Evolutionary conservation across 2,797 vertebrate species (phyloP), one percentile per base, ranked within the genome.

Genomic region (Acanthurus leucopareius): DNA sequence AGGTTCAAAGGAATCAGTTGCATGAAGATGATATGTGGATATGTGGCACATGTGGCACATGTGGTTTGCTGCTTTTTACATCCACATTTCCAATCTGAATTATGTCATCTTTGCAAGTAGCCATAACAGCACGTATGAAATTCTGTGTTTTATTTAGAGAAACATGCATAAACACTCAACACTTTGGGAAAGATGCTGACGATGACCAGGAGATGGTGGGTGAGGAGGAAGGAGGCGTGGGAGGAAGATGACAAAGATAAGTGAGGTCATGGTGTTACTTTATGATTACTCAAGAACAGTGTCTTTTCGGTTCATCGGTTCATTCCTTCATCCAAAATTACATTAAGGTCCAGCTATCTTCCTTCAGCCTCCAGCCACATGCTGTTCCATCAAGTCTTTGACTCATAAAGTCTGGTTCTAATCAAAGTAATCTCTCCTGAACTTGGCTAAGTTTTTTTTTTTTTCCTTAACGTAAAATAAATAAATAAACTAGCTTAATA

Each of bases 251-350:
- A 80, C 48, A 69, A 67, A 48, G 35, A 86, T 52, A 73, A 74
- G 48, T 86, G 75, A 85, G 66, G 70, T 75, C 77, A 87, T 79
- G 80, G 65, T 69, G 86, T 71, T 81, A 90, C 80, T 88, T 66
- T 28, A 65, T 40, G 60, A 84, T 65, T 71, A 75, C 58, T 78
- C 54, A 60, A 54, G 63, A 79, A 35, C 28, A 35, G 1, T 9
- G 45, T 62, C 49, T 25, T 67, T 35, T 49, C 28, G 15, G 38
- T n/a, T 48, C 14, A 64, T 32, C 79, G n/a, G n/a, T n/a, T n/a
- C n/a, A n/a, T n/a, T n/a, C 22, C 35, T 73, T 57, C 3, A 3
- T 25, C 9, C 2, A 66, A 16, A 62, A 73, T 53, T 44, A 65
- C 61, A 57, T 20, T 62, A 19, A 42, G 63, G 8, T 14, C 0